phyloP scores from a whole-genome alignment of 2,113 vertebrate genomes.

The Pterocles burchelli region DNA sequence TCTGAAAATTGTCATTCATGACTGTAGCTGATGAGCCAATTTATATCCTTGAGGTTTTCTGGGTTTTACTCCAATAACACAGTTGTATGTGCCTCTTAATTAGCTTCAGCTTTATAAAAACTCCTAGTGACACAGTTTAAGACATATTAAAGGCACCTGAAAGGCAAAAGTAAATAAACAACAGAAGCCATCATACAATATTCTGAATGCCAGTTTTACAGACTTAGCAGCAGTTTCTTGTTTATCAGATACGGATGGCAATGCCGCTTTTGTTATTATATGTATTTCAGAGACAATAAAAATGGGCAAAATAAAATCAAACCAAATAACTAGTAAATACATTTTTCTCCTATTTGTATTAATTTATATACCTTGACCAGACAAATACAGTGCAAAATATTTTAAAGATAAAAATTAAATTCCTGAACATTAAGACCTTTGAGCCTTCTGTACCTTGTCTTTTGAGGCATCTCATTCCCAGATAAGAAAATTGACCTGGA shows the following conservation, averaged over 20 bases:
- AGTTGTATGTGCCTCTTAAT: background rate
- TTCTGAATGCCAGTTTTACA: background rate
- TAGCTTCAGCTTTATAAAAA: background rate
- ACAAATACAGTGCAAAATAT: background rate
- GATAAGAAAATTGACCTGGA: background rate
- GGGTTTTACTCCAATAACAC: background rate
- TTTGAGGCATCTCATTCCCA: background rate
- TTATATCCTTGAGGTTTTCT: background rate
- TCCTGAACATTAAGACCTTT: background rate
- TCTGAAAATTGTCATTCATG: background rate
- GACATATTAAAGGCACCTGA: background rate
- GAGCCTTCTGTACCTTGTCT: background rate
- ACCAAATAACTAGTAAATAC: background rate
- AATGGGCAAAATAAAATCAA: background rate
- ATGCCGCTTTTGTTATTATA: background rate
- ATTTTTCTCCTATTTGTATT: background rate
- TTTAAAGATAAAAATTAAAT: background rate
- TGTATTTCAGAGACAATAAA: background rate
- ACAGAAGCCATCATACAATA: background rate
- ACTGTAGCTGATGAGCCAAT: background rate
- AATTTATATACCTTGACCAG: background rate
- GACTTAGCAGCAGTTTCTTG: background rate
- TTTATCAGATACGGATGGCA: background rate
- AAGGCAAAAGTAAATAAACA: background rate
- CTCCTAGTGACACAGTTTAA: background rate